phyloP scores from a whole-genome alignment of 1,140 invertebrate species.

The Parapsyche elsis region DNA sequence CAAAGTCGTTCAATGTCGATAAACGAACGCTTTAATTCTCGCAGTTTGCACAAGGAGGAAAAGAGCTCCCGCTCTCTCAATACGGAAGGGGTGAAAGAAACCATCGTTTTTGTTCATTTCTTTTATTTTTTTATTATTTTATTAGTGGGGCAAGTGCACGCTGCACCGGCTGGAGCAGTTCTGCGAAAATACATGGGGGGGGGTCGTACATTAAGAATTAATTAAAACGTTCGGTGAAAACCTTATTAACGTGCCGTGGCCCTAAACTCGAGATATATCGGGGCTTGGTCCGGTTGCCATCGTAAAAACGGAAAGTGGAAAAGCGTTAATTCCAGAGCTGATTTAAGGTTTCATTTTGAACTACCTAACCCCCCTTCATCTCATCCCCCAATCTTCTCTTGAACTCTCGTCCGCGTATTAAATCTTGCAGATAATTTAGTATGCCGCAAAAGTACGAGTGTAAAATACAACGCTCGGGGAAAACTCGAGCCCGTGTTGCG shows the following conservation, averaged over 20 bases:
- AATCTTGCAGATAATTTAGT: slow-evolving; percentile 48
- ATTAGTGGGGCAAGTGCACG: neutral
- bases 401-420: slow-evolving; percentile 20
- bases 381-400: slow-evolving; percentile 36
- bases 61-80: neutral
- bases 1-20: neutral
- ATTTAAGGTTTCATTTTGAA: slow-evolving; percentile 53
- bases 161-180: slow-evolving; percentile 25
- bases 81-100: neutral
- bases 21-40: neutral
- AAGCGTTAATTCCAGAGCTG: slow-evolving; percentile 52
- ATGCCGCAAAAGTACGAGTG: slow-evolving; percentile 19
- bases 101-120: too few relatives aligned
- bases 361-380: neutral
- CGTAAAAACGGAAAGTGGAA: slow-evolving; percentile 55
- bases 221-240: slow-evolving; percentile 56
- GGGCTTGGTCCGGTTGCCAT: slow-evolving; percentile 41
- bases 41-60: neutral
- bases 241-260: slow-evolving; percentile 51
- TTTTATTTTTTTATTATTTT: too few relatives aligned
- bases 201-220: slow-evolving; percentile 56
- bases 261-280: slow-evolving; percentile 48
- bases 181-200: slow-evolving; percentile 22
- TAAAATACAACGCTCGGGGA: neutral
- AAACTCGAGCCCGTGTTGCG: too few relatives aligned